Percentiles rank a stretch among this genome's conserved stretches.
These are phyloP conservation scores for Tridacna crocea DNA, from an alignment of 2,888 invertebrate genomes.

Conservation along the genomic window DNA sequence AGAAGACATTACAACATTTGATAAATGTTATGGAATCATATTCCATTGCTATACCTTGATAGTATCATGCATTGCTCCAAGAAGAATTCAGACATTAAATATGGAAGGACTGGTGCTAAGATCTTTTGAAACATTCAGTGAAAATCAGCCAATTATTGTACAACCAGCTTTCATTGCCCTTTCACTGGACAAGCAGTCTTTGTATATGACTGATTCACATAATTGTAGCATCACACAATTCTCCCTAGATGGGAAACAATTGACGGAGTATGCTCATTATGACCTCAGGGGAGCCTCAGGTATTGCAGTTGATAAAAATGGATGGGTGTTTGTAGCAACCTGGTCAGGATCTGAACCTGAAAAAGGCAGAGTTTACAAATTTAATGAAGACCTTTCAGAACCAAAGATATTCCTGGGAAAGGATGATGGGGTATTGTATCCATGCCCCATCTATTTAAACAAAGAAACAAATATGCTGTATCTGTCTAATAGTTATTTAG, in stretches of 20 bases:
- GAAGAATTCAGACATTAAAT: constrained; percentile 9
- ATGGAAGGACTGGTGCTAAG: neutral
- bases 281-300: constrained; percentile 3
- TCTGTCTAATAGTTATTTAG: constrained; percentile 9
- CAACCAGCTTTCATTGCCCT: neutral
- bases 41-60: neutral
- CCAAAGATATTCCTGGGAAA: constrained; percentile 2
- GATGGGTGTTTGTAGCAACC: neutral
- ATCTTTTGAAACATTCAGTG: neutral
- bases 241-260: neutral
- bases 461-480: neutral
- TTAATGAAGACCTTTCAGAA: neutral
- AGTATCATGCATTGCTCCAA: neutral
- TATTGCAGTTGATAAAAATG: neutral
- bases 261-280: neutral
- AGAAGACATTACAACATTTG: neutral
- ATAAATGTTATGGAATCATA: neutral
- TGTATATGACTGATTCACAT: neutral
- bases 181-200: neutral
- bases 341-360: neutral
- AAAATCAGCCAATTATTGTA: neutral
- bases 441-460: constrained; percentile 1
- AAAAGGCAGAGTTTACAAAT: neutral
- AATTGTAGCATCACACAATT: constrained; percentile 3
- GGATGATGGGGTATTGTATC: neutral